phyloP scores from a whole-genome alignment of 2,113 vertebrate species.

The Hippocampus abdominalis region DNA sequence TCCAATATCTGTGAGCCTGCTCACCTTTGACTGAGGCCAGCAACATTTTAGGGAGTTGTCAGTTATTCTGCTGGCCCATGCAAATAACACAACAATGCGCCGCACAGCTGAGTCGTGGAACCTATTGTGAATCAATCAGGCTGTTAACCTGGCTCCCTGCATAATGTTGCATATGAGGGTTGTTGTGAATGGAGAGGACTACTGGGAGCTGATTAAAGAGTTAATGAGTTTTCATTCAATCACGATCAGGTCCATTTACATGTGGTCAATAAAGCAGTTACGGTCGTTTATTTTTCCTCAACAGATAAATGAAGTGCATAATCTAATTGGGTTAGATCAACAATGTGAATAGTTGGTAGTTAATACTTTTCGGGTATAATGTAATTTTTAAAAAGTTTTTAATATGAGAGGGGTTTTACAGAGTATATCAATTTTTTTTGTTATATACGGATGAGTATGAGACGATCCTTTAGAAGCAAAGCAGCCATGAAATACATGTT shows the following conservation, averaged over 20 bases:
- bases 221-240: slow-evolving; percentile 43
- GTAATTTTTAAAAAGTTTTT: not conserved
- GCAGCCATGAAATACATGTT: not conserved
- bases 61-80: slow-evolving; percentile 37
- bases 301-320: too few species aligned
- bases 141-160: slow-evolving; percentile 32
- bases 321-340: not conserved
- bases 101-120: slow-evolving; percentile 25
- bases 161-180: not conserved
- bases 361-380: not conserved
- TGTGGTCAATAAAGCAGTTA: slow-evolving; percentile 26
- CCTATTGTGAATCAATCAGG: slow-evolving; percentile 43
- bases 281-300: not conserved
- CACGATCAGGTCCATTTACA: slow-evolving; percentile 28
- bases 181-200: slow-evolving; percentile 27
- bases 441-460: too few species aligned
- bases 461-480: too few species aligned
- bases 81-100: slow-evolving; percentile 36
- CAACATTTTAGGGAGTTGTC: slow-evolving; percentile 24
- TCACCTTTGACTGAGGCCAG: slow-evolving; percentile 1
- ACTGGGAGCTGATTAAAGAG: slow-evolving; percentile 21
- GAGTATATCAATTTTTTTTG: not conserved
- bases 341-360: not conserved
- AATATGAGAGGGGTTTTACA: not conserved
- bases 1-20: slow-evolving; percentile 5